Evolutionary conservation across 2,888 invertebrate species (phyloP), one percentile per base, ranked within the genome.

Genomic region (Caenorhabditis zanzibari): DNA sequence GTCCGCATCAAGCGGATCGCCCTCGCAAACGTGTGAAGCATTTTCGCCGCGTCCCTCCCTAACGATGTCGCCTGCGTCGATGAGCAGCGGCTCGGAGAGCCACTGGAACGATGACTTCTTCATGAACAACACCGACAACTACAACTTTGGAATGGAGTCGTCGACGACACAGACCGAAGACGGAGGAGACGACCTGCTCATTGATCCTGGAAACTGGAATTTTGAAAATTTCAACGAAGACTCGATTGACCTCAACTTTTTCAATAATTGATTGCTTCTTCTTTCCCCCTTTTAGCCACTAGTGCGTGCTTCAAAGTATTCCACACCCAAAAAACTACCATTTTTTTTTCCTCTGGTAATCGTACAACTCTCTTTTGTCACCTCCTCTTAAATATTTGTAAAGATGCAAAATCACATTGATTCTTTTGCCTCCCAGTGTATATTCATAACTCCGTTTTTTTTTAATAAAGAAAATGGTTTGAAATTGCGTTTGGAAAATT

Each of bases 11-110:
- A 7, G 14, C 12, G 49, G 54, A 49, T 59, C 61, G 28, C 35
- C 79, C 38, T 49, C 72, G 54, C 64, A 80, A 58, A 56, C 72
- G 54, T 49, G 72, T 72, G 64, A 64, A 72, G 47, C 82, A 83
- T 28, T 74, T 75, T 69, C 75, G 76, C 56, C 83, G 83, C 24
- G 63, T 74, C 19, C 47, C 47, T 64, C 83, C 79, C 44, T 83
- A 73, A 64, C 38, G n/a, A 19, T 68, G 3, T 75, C 69, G 10
- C 75, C 75, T 10, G 5, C 38, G 71, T 63, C 81, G 47, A 75
- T 28, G 49, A 71, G 75, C 54, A 19, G 63, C 63, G 38, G 38
- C 63, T 66, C 63, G 1, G 56, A 58, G 56, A 72, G 71, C 58
- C 52, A 24, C 16, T 81, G 74, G 69, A 68, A 61, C 44, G 69